Percentiles rank a stretch among this genome's conserved stretches.
Conservation (phyloP, 2,113 vertebrate species). For the Otocyon megalotis region DNA sequence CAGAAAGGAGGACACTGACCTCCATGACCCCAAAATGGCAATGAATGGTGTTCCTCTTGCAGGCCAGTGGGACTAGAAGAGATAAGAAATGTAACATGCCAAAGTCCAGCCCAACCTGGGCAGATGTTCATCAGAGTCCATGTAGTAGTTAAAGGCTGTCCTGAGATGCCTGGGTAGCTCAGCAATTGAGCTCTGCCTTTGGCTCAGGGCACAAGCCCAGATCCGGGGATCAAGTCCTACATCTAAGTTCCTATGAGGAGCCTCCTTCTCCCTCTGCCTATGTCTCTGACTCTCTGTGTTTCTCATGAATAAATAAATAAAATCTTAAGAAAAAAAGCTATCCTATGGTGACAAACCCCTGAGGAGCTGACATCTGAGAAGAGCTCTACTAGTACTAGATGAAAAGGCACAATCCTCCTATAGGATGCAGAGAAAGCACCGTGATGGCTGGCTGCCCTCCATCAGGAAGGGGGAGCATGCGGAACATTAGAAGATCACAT, state of each 20-base stretch:
- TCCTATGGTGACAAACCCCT: no score
- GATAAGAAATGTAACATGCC: background rate
- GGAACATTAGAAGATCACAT: background rate
- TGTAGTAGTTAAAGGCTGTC: no score
- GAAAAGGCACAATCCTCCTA: background rate
- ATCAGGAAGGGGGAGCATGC: background rate
- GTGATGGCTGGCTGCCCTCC: background rate
- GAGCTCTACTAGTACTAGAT: background rate
- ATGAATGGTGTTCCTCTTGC: background rate
- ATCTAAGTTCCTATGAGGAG: no score
- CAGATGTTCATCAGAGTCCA: background rate
- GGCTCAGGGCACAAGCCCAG: no score
- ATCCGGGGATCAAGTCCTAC: no score
- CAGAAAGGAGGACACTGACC: background rate
- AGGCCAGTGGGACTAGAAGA: background rate
- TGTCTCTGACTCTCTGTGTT: no score
- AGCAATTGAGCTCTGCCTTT: no score
- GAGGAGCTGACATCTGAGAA: background rate
- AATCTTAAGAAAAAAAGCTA: no score
- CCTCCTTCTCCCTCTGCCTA: no score
- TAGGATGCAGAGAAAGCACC: background rate
- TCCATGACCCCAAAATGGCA: background rate
- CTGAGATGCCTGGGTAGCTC: no score
- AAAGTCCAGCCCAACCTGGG: background rate
- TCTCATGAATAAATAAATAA: no score